Percentiles rank a stretch among this genome's conserved stretches.
These are phyloP conservation scores for Luperina testacea DNA, from an alignment of 2,888 invertebrate genomes.

Conservation along the genomic window DNA sequence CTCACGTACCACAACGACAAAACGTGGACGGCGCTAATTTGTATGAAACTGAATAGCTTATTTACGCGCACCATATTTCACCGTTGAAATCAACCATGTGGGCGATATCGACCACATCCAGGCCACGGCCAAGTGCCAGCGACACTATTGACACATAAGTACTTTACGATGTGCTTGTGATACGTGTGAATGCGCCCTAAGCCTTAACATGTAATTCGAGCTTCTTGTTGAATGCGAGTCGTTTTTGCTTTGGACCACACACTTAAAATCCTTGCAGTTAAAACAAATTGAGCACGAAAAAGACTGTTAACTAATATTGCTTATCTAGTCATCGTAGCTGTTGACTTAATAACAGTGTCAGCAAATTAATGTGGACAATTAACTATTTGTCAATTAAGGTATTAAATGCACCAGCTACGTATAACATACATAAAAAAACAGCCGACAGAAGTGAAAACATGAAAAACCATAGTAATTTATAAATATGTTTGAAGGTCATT, in stretches of 20 bases:
- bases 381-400: not conserved
- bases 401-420: not conserved
- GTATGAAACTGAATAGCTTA: not conserved
- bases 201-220: not conserved
- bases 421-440: no score
- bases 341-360: slow-evolving; percentile 1
- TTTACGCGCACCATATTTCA: not conserved
- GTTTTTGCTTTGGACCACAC: slow-evolving; percentile 10
- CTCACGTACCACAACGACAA: not conserved
- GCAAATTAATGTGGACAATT: slow-evolving; percentile 4
- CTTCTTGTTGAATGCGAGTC: not conserved
- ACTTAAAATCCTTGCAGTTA: slow-evolving; percentile 9
- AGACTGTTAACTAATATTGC: not conserved
- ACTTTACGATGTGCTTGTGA: no score
- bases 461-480: no score
- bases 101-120: not conserved
- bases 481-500: no score
- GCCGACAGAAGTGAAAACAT: no score
- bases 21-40: not conserved
- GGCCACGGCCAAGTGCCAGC: not conserved
- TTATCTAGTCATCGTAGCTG: slow-evolving; percentile 5
- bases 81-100: not conserved
- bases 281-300: slow-evolving; percentile 14
- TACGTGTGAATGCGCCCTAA: not conserved
- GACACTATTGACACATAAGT: no score